A percentile compares a stretch with the other conserved stretches of the same genome.
phyloP scores from a whole-genome alignment of 2,888 invertebrate species.

The Ochlodes sylvanus region DNA sequence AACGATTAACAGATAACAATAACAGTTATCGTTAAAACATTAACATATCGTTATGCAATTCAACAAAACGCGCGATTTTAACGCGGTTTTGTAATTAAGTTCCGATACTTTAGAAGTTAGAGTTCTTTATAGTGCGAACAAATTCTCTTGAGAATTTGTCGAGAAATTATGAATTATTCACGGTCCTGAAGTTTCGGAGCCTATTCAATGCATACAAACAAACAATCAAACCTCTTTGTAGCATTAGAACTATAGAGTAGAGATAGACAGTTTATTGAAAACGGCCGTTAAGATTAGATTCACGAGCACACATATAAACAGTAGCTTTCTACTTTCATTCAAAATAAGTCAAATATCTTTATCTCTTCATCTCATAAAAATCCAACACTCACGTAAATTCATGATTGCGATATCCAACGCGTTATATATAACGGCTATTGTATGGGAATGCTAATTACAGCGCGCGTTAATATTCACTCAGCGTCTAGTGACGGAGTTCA shows the following conservation, averaged over 20 bases:
- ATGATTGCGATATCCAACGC: conserved; percentile 13
- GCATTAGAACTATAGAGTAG: too few relatives aligned
- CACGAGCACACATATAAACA: too few relatives aligned
- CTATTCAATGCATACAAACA: too few relatives aligned
- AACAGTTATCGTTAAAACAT: conserved; percentile 31
- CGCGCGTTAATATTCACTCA: conserved; percentile 51
- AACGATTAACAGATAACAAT: conserved; percentile 25
- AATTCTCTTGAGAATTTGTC: neutral
- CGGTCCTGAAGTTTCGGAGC: too few relatives aligned
- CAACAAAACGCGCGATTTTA: conserved; percentile 21
- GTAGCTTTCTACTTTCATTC: too few relatives aligned
- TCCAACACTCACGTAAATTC: conserved; percentile 14
- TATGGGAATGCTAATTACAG: conserved; percentile 37
- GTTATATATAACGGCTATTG: neutral
- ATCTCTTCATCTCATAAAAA: neutral
- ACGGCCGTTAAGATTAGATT: too few relatives aligned
- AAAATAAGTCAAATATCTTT: too few relatives aligned
- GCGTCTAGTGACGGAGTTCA: conserved; percentile 52
- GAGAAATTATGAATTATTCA: neutral
- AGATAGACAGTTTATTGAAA: too few relatives aligned
- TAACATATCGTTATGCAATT: conserved; percentile 27
- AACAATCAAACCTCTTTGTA: too few relatives aligned
- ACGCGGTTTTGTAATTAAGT: conserved; percentile 19
- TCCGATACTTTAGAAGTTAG: neutral
- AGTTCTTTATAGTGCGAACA: neutral